Conservation (phyloP, 1,140 invertebrate genomes). For the Drosophila navojoa region DNA sequence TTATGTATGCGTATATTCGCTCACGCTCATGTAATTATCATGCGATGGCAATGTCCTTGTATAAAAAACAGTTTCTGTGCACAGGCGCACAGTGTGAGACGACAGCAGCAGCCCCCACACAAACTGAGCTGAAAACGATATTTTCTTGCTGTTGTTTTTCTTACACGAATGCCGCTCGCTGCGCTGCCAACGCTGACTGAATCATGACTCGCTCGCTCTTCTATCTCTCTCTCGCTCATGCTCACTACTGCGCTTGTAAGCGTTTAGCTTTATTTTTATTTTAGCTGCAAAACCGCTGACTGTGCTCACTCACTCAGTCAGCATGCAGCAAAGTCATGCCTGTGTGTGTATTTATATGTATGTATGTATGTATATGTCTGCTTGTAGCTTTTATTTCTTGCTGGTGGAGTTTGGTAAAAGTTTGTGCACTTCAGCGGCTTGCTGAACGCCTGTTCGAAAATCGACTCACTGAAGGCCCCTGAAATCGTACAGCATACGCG, state of each 20-base stretch:
- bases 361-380: not conserved
- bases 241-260: not conserved
- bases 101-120: slow-evolving; percentile 22
- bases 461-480: slow-evolving; percentile 82
- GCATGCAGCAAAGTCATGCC: not conserved
- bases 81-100: slow-evolving; percentile 61
- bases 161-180: not conserved
- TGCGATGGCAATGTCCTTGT: slow-evolving; percentile 80
- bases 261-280: slow-evolving; percentile 25
- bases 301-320: slow-evolving; percentile 1
- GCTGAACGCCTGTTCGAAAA: slow-evolving; percentile 73
- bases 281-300: slow-evolving; percentile 36
- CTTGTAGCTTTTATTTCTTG: not conserved
- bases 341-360: not conserved
- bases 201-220: not conserved
- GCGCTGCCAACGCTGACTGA: not conserved
- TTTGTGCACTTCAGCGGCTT: slow-evolving; percentile 15
- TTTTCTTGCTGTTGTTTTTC: not conserved
- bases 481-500: slow-evolving; percentile 63
- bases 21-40: slow-evolving; percentile 30
- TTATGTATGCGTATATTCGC: not conserved
- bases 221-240: not conserved
- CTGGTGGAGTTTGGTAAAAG: slow-evolving; percentile 49
- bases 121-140: slow-evolving; percentile 5
- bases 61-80: slow-evolving; percentile 79